These are phyloP conservation scores for Drosophila kanekoi DNA, from an alignment of 2,888 invertebrate genomes.

Conservation along the genomic window DNA sequence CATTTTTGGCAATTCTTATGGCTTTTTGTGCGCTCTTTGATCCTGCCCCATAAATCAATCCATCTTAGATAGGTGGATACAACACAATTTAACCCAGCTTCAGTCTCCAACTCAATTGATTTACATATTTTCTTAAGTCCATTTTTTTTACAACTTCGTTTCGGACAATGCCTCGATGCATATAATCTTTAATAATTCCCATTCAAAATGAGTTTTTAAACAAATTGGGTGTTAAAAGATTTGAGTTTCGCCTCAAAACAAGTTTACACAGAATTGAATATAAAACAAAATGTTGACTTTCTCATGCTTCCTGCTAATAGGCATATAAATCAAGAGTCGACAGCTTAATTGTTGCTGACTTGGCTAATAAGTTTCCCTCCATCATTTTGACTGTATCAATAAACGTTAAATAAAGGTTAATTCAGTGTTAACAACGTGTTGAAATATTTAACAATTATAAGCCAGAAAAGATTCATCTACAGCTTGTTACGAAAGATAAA, in stretches of 20 bases:
- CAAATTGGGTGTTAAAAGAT: conserved; percentile 7
- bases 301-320: conserved; percentile 6
- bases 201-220: conserved; percentile 4
- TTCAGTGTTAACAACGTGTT: conserved; percentile 21
- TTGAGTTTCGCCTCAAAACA: not conserved
- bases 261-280: conserved; percentile 6
- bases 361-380: conserved; percentile 13
- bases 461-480: not conserved
- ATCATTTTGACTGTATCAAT: conserved; percentile 36
- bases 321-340: conserved; percentile 47
- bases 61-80: conserved; percentile 35
- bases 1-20: conserved; percentile 33
- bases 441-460: conserved; percentile 21
- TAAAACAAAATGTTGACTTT: not conserved
- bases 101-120: conserved; percentile 29
- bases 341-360: conserved; percentile 49
- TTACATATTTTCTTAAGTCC: conserved; percentile 36
- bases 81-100: conserved; percentile 43
- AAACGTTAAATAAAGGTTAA: conserved; percentile 11
- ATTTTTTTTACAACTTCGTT: conserved; percentile 6
- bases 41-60: conserved; percentile 55
- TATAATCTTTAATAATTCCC: conserved; percentile 4
- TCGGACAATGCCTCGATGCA: not conserved
- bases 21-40: conserved; percentile 3
- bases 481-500: not conserved